These are phyloP conservation scores for Drosophila parabipectinata DNA, from an alignment of 1,140 invertebrate genomes.

Conservation along the genomic window DNA sequence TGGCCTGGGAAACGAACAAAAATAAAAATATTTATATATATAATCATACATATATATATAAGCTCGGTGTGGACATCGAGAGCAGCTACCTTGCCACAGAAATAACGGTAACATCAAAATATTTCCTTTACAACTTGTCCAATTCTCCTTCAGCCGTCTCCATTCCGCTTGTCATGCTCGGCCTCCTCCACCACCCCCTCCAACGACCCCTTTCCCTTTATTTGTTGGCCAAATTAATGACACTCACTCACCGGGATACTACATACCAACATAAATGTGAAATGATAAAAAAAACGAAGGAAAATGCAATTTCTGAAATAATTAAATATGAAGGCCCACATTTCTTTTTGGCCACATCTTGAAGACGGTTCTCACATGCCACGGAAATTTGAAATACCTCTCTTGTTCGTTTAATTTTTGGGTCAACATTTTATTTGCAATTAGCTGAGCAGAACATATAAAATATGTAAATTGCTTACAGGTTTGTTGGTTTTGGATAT, in stretches of 20 bases:
- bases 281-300: slow-evolving; percentile 50
- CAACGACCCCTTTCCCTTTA: slow-evolving; percentile 13
- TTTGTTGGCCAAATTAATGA: slow-evolving; percentile 70
- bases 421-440: slow-evolving; percentile 63
- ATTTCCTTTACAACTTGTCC: slow-evolving; percentile 72
- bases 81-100: slow-evolving; percentile 39
- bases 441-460: slow-evolving; percentile 39
- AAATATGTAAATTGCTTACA: slow-evolving; percentile 58
- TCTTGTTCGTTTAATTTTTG: slow-evolving; percentile 43
- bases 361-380: slow-evolving; percentile 38
- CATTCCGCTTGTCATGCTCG: slow-evolving; percentile 61
- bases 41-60: slow-evolving; percentile 42
- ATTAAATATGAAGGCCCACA: slow-evolving; percentile 71
- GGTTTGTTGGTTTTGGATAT: slow-evolving; percentile 16
- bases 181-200: slow-evolving; percentile 22
- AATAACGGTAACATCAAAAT: slow-evolving; percentile 79
- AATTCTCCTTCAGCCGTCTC: slow-evolving; percentile 44
- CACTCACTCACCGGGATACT: slow-evolving; percentile 44
- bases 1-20: slow-evolving; percentile 33
- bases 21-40: slow-evolving; percentile 55
- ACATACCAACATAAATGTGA: slow-evolving; percentile 25
- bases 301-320: slow-evolving; percentile 76
- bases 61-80: slow-evolving; percentile 62
- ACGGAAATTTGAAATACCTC: slow-evolving; percentile 44
- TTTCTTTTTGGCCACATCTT: slow-evolving; percentile 39